Base-by-base conservation (phyloP, 1,140 invertebrate genomes). In the Drosophila nigrodunni region DNA sequence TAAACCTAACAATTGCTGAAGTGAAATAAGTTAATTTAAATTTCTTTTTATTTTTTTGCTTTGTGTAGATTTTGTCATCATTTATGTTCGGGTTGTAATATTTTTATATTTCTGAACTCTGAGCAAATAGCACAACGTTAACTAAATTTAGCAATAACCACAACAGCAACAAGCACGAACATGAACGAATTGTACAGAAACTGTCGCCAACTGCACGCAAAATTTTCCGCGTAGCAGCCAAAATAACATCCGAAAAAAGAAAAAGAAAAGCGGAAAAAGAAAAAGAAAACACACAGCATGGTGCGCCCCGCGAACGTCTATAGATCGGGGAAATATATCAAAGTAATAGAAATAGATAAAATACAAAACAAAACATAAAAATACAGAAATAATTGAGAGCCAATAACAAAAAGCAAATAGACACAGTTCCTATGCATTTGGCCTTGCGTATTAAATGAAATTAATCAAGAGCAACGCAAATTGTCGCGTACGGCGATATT, bases 401-500 rank as follows among this genome's bases (percentile, higher is more conserved):
- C 44, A 30, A 62, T 62, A 62, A 13, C n/a, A 4, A 55, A 7
- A 43, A 25, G 7, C 13, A 65, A 46, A 65, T 41, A 55, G 39
- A 54, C 74, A 75, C 79, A 80, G 85, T 82, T 90, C 76, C 86
- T 83, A 90, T 90, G 86, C 78, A 82, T 78, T 70, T 82, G 77
- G 52, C 50, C 57, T 59, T 76, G 80, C 69, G 62, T 54, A 21
- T 80, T 91, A 91, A 92, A 92, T 92, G 92, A 92, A 91, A 91
- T 79, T 90, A 58, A 87, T 76, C 77, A 82, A 80, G 75, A 86
- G 81, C 78, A 69, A 77, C 79, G 79, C 83, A 88, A 85, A 83
- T 86, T 92, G 91, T 82, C 92, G 92, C 89, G 80, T 92, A 47
- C 75, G 91, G 90, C 92, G 92, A 67, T 92, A 91, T 89, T 87